A percentile compares a stretch with the other conserved stretches of the same genome.
phyloP scores from a whole-genome alignment of 2,797 vertebrate species.

The Pangasius sanitwongsei region DNA sequence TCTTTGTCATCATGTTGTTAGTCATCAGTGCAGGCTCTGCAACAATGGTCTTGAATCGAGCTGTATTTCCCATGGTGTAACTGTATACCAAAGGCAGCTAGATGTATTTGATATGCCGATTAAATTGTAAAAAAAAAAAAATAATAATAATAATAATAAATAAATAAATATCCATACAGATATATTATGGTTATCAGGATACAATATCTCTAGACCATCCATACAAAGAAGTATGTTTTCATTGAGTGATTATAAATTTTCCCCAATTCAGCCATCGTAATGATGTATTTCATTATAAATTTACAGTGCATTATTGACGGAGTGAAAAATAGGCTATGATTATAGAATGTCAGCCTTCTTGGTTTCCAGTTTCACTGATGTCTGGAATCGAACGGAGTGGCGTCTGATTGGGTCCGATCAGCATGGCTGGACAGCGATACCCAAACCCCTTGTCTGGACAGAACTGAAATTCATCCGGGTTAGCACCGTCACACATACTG shows the following conservation, averaged over 20 bases:
- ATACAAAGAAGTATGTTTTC: not conserved
- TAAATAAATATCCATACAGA: not conserved
- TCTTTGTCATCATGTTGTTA: not conserved
- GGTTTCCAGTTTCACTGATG: slow-evolving; percentile 5
- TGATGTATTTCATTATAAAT: not conserved
- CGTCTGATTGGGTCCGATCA: slow-evolving; percentile 6
- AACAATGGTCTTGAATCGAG: not conserved
- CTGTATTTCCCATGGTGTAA: not conserved
- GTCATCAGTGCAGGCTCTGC: not conserved
- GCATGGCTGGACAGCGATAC: slow-evolving; percentile 11
- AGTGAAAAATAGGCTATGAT: not conserved
- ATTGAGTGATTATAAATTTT: not conserved
- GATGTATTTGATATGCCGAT: not conserved
- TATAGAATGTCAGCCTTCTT: not conserved
- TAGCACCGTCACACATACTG: not conserved
- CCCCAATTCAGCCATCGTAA: not conserved
- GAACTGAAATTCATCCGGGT: not conserved
- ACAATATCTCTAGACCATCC: not conserved
- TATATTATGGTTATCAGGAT: not conserved
- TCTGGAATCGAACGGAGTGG: slow-evolving; percentile 5
- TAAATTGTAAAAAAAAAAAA: not conserved
- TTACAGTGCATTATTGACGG: not conserved
- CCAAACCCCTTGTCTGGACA: slow-evolving; percentile 2
- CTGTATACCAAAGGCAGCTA: not conserved
- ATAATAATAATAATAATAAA: not conserved